Evolutionary conservation across 2,113 vertebrate genomes (phyloP).

Genomic region (Coturnix japonica): DNA sequence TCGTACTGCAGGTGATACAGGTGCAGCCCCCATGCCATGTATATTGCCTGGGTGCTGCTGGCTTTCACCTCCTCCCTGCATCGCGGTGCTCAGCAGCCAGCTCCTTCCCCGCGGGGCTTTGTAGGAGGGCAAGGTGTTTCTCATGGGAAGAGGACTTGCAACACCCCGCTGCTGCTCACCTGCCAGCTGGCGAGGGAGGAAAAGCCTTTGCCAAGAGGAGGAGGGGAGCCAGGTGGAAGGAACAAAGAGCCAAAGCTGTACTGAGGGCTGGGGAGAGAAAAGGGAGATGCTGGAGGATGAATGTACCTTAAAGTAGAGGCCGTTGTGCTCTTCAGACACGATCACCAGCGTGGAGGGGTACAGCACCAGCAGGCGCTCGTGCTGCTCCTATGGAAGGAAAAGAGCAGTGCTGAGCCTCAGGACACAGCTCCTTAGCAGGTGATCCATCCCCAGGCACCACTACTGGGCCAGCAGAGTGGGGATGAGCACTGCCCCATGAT

Average conservation of each 20-base stretch:
- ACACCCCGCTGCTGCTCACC: background rate
- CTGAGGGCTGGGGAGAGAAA: background rate
- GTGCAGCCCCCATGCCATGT: background rate
- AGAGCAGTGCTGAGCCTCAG: background rate
- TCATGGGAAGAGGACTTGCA: slow-evolving; percentile 17
- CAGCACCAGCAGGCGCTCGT: slow-evolving; percentile 88
- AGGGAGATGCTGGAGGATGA: background rate
- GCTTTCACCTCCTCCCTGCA: background rate
- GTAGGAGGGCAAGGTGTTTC: slow-evolving; percentile 24
- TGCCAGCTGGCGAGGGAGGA: slow-evolving; percentile 10
- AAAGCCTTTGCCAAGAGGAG: background rate
- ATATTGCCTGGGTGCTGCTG: background rate
- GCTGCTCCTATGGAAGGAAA: slow-evolving; percentile 82
- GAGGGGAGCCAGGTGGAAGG: background rate
- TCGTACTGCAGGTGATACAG: fast-evolving
- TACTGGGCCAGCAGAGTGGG: background rate
- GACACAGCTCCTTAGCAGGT: background rate
- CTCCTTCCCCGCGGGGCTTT: background rate
- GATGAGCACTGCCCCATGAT: background rate
- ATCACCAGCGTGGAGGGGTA: slow-evolving; percentile 91
- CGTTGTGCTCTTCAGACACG: slow-evolving; percentile 84
- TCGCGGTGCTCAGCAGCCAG: background rate
- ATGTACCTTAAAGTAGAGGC: slow-evolving; percentile 91
- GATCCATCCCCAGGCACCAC: background rate
- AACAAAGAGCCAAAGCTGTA: background rate